A percentile compares a stretch with the other conserved stretches of the same genome.
Conservation (phyloP, 2,888 invertebrate genomes). For the Ctena decussata region DNA sequence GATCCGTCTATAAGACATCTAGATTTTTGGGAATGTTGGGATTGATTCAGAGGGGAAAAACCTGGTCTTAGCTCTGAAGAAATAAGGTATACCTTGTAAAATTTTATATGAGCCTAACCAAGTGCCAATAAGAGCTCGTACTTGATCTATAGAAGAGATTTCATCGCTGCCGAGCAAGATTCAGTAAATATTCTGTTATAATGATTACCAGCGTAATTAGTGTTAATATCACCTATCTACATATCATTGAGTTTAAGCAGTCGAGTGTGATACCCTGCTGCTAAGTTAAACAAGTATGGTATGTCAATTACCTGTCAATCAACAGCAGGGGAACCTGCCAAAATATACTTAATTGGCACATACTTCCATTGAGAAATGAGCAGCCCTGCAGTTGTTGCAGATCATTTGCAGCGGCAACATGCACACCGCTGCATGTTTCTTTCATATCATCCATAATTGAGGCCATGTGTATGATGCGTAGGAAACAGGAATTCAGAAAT, state of each 20-base stretch:
- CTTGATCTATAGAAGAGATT: background rate
- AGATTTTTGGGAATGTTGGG: background rate
- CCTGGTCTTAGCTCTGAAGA: no score
- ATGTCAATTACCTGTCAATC: slow-evolving; percentile 14
- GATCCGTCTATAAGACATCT: background rate
- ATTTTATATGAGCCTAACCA: background rate
- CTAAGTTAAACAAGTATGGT: slow-evolving; percentile 15
- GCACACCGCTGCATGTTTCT: background rate
- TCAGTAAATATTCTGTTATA: background rate
- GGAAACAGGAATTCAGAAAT: no score
- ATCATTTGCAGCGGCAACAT: background rate
- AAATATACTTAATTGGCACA: slow-evolving; percentile 5
- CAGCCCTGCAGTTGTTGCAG: background rate
- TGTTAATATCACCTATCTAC: slow-evolving; percentile 10
- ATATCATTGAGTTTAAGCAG: slow-evolving; percentile 30
- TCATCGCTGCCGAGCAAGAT: background rate
- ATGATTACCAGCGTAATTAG: slow-evolving; percentile 12
- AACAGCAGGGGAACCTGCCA: background rate
- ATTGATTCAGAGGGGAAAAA: background rate
- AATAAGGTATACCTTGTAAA: slow-evolving; percentile 4
- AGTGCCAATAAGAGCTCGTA: background rate
- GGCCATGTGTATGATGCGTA: no score
- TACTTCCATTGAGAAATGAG: background rate
- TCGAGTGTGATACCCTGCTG: slow-evolving; percentile 20
- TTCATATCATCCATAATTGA: background rate